Conservation (phyloP, 2,797 vertebrate species). For the Chaunax sp. region DNA sequence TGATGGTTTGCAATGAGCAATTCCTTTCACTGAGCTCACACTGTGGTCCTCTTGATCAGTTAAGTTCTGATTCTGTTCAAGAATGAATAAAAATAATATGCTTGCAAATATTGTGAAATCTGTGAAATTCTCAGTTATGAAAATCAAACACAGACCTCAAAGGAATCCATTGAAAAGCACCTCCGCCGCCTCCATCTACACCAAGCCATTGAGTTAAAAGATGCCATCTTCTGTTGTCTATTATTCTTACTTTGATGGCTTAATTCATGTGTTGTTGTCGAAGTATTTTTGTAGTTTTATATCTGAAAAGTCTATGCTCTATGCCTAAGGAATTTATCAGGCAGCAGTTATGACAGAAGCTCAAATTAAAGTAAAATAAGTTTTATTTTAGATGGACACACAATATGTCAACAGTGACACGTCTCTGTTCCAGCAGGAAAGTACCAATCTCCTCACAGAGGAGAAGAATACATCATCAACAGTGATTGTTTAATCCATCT, state of each 20-base stretch:
- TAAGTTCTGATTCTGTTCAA: not conserved
- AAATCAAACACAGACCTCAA: not conserved
- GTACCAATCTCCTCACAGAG: conserved; percentile 14
- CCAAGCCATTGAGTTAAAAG: no score
- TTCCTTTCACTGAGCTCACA: not conserved
- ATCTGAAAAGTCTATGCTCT: not conserved
- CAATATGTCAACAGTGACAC: not conserved
- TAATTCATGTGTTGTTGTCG: not conserved
- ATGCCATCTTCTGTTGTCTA: not conserved
- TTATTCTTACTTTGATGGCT: not conserved
- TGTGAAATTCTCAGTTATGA: not conserved
- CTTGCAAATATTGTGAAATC: not conserved
- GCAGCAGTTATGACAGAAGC: conserved; percentile 15
- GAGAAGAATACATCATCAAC: not conserved
- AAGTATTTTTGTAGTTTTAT: no score
- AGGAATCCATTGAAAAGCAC: not conserved
- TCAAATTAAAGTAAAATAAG: conserved; percentile 16
- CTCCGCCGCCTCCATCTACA: not conserved
- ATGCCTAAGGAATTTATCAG: conserved; percentile 6
- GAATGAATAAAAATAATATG: not conserved
- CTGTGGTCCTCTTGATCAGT: not conserved
- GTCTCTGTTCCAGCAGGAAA: conserved; percentile 7
- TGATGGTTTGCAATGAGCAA: no score
- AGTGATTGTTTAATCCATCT: not conserved
- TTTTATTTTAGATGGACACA: conserved; percentile 1